phyloP scores from a whole-genome alignment of 2,113 vertebrate genomes.

The Acrocephalus arundinaceus region DNA sequence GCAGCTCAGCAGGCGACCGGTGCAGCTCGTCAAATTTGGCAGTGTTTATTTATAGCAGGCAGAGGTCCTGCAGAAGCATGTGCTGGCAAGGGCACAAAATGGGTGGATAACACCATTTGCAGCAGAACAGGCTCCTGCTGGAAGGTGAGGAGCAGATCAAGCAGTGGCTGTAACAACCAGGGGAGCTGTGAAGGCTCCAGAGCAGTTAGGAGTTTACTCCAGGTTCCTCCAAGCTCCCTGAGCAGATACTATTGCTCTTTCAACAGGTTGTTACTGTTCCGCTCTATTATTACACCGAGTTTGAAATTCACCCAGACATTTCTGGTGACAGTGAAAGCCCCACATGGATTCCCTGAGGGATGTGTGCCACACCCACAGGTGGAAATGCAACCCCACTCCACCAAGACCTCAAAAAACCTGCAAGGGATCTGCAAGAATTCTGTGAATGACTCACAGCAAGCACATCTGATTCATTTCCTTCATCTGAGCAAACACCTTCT shows the following conservation, averaged over 20 bases:
- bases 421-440: background rate
- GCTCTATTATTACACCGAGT: background rate
- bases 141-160: slow-evolving; percentile 28
- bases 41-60: slow-evolving; percentile 77
- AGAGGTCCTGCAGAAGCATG: slow-evolving; percentile 71
- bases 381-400: background rate
- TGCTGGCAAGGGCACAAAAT: slow-evolving; percentile 63
- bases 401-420: background rate
- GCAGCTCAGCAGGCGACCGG: slow-evolving; percentile 36
- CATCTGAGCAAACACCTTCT: slow-evolving; percentile 41
- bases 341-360: background rate
- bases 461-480: slow-evolving; percentile 22
- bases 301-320: background rate
- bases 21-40: slow-evolving; percentile 67
- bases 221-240: background rate
- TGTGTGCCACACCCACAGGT: background rate
- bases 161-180: background rate
- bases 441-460: background rate
- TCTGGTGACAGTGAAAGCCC: background rate
- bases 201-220: background rate
- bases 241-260: background rate
- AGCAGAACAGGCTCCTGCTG: slow-evolving; percentile 51
- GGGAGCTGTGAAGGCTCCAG: background rate
- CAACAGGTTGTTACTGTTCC: background rate
- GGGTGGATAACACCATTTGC: slow-evolving; percentile 24